Base-by-base conservation (phyloP, 2,888 invertebrate genomes). In the Mimas tiliae region DNA sequence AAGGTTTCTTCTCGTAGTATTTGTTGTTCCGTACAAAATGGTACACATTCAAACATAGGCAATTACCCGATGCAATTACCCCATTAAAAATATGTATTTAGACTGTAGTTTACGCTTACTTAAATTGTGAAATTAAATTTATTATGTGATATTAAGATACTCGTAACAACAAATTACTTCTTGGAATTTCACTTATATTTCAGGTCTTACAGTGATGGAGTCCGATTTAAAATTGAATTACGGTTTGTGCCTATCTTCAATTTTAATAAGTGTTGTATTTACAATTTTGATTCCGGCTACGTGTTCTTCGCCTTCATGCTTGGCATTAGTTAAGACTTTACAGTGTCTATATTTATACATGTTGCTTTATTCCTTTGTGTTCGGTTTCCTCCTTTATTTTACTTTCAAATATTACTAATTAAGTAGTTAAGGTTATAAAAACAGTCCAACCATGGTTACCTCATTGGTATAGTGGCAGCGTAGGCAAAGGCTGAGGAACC, bases 211-310 rank as follows among this genome's bases (percentile, higher is more conserved):
- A 65, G 90, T 89, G 88, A 84, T 87, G 78, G 86, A 84, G 66
- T 80, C 83, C 74, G 85, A 88, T 69, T 71, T 81, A 50, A 85
- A 87, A 77, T 78, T 88, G 7, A 79, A 87, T 70, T 88, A 88
- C 69, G 91, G 91, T 91, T 84, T 75, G 90, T 88, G 70, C 65
- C 63, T 33, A 58, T 65, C 6, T n/a, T 2, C 34, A 48, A 48
- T 63, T 48, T 48, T 48, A 63, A 33, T 63, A 48, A 33, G n/a
- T 63, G 34, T 50, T 21, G 33, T 48, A n/a, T 16, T 48, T 48
- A n/a, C 48, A 33, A 19, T 58, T 42, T 16, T 16, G 58, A 58
- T 58, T 38, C 58, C 19, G 58, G 42, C 42, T 58, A 42, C 42
- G 42, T 58, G 42, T 42, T 58, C 8, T 42, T 58, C 34, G 16